Percentiles rank a stretch among this genome's conserved stretches.
Evolutionary conservation across 2,113 vertebrate species (phyloP).

Genomic region (Lota lota): DNA sequence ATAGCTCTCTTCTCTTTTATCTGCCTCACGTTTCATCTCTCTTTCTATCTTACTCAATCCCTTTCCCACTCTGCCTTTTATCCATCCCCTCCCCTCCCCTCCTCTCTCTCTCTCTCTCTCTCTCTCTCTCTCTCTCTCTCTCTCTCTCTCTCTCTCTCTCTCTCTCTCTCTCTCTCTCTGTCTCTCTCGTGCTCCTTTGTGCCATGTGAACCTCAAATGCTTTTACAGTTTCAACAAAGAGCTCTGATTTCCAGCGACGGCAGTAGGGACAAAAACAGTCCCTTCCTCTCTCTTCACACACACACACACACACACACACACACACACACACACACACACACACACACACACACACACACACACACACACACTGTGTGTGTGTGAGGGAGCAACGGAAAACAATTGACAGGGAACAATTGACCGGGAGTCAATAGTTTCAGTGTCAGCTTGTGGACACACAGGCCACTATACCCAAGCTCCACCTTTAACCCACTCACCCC

Average conservation of each 20-base stretch:
- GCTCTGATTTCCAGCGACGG: slow-evolving; percentile 47
- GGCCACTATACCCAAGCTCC: too few relatives aligned
- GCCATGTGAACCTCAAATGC: slow-evolving; percentile 46
- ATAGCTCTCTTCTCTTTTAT: too few relatives aligned
- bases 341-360: too few relatives aligned
- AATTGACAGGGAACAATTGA: slow-evolving; percentile 25
- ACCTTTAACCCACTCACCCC: too few relatives aligned
- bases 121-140: slow-evolving; percentile 14
- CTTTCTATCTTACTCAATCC: slow-evolving; percentile 19
- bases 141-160: slow-evolving; percentile 18
- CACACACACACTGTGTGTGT: neutral
- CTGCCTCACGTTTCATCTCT: neutral
- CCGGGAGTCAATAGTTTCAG: slow-evolving; percentile 36
- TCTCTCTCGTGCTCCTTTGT: slow-evolving; percentile 9
- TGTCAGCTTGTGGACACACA: neutral
- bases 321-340: too few relatives aligned
- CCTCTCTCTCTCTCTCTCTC: slow-evolving; percentile 24
- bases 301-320: slow-evolving; percentile 3
- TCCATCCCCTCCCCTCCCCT: slow-evolving; percentile 30
- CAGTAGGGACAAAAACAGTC: slow-evolving; percentile 34
- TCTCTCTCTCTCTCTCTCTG: slow-evolving; percentile 33
- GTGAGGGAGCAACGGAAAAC: slow-evolving; percentile 8
- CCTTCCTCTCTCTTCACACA: slow-evolving; percentile 23
- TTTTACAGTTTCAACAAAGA: slow-evolving; percentile 53
- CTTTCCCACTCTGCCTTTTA: slow-evolving; percentile 23